Evolutionary conservation across 2,113 vertebrate genomes (phyloP), one percentile per base, ranked within the genome.

Genomic region (Zapornia atra): DNA sequence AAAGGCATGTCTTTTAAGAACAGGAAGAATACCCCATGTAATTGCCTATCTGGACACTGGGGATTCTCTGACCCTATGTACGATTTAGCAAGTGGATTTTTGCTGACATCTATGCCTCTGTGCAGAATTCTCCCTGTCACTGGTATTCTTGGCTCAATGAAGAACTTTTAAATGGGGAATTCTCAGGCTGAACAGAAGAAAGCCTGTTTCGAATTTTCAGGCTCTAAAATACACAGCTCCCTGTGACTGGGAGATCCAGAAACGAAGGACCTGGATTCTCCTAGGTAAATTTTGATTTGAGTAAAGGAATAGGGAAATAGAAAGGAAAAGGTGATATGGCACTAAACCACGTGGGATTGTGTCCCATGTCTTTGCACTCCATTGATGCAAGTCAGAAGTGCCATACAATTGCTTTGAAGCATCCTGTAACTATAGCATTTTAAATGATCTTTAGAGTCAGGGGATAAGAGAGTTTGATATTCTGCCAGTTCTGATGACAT

Each of bases 101-200:
- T 93, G 50, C 77, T 82, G 70, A 65, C 51, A 63, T 57, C 72
- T 51, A 29, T 86, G 48, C 60, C 53, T 93, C 53, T 26, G 44
- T 57, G 53, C 53, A 91, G 88, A 88, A 91, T 82, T 91, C 83
- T 86, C 64, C 56, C 61, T 93, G 66, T 79, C 51, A 59, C 65
- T 7, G 5, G 73, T 89, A 96, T 70, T 93, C 91, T 88, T 94
- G 92, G 94, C 95, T 87, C 88, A 80, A 42, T 42, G 65, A 88
- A 89, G 77, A 94, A 82, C 42, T 92, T 94, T 86, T 73, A 85
- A 94, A 86, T 66, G 81, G 57, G 40, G 76, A 96, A 87, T 82
- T 87, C 88, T 95, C 50, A 82, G 73, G 69, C 83, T 89, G 87
- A 95, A 96, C 94, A 97, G 95, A 96, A 91, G 95, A 61, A 48